These are phyloP conservation scores for Leptinotarsa rubiginosa DNA, from an alignment of 2,888 invertebrate genomes.

Conservation along the genomic window DNA sequence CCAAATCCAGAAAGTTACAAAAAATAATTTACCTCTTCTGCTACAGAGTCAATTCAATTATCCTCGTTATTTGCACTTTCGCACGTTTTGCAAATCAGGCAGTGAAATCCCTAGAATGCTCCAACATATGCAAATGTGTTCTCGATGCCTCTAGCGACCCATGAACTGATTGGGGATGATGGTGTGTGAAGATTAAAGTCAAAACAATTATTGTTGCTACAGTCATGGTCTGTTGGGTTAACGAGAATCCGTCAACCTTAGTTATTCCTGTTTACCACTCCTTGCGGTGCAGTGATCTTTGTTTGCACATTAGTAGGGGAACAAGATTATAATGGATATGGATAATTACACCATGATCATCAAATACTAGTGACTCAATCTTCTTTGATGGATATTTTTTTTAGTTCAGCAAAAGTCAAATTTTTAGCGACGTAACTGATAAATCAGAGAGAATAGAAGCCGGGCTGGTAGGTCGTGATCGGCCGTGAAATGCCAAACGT, in stretches of 20 bases:
- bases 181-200: constrained; percentile 32
- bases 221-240: constrained; percentile 15
- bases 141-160: constrained; percentile 29
- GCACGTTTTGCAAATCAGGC: constrained; percentile 30
- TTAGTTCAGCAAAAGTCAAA: too few species aligned
- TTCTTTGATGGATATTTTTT: too few species aligned
- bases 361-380: too few species aligned
- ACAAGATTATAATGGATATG: not conserved
- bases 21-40: not conserved
- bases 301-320: not conserved
- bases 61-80: constrained; percentile 29
- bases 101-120: constrained; percentile 27
- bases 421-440: too few species aligned
- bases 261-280: not conserved
- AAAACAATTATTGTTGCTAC: constrained; percentile 32
- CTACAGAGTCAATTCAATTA: constrained; percentile 28
- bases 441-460: too few species aligned
- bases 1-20: too few species aligned
- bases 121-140: constrained; percentile 36
- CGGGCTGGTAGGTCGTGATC: too few species aligned
- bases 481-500: too few species aligned
- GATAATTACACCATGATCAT: too few species aligned
- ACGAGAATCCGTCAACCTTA: not conserved
- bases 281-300: constrained; percentile 6
- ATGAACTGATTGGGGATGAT: constrained; percentile 30